These are phyloP conservation scores for Amphipyra tragopoginis DNA, from an alignment of 2,888 invertebrate genomes.

Conservation along the genomic window DNA sequence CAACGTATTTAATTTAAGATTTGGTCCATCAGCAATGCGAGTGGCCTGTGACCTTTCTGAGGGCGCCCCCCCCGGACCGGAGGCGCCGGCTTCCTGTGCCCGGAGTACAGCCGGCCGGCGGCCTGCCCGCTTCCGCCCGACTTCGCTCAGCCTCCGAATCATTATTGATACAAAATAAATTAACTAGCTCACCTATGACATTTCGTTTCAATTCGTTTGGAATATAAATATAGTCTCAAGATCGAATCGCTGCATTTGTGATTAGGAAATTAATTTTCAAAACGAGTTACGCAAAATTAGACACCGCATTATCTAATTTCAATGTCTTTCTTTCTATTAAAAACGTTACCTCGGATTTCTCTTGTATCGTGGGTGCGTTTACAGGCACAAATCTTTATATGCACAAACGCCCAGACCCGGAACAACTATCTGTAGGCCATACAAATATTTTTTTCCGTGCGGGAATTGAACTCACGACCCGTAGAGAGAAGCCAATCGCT, in stretches of 20 bases:
- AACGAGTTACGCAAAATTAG: too few species aligned
- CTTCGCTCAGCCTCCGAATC: conserved; percentile 49
- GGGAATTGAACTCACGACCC: too few species aligned
- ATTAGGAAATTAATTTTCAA: background rate
- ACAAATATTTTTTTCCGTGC: too few species aligned
- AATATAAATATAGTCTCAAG: too few species aligned
- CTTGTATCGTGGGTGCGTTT: too few species aligned
- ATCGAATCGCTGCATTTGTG: background rate
- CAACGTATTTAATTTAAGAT: conserved; percentile 52
- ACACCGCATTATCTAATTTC: too few species aligned
- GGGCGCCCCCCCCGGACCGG: conserved; percentile 52
- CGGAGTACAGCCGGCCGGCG: conserved; percentile 48
- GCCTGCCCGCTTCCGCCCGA: conserved; percentile 61
- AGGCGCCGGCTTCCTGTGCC: conserved; percentile 60
- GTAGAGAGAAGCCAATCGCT: too few species aligned
- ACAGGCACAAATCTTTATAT: too few species aligned
- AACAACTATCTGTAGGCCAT: too few species aligned
- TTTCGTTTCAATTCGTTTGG: conserved; percentile 22
- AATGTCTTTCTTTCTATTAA: too few species aligned
- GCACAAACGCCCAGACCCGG: too few species aligned
- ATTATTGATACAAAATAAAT: conserved; percentile 60
- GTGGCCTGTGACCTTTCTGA: conserved; percentile 60
- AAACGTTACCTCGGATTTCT: too few species aligned
- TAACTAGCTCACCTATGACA: conserved; percentile 44
- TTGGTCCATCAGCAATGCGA: conserved; percentile 50